These are phyloP conservation scores for Scaptomyza pallida DNA, from an alignment of 1,140 invertebrate genomes.

Conservation along the genomic window DNA sequence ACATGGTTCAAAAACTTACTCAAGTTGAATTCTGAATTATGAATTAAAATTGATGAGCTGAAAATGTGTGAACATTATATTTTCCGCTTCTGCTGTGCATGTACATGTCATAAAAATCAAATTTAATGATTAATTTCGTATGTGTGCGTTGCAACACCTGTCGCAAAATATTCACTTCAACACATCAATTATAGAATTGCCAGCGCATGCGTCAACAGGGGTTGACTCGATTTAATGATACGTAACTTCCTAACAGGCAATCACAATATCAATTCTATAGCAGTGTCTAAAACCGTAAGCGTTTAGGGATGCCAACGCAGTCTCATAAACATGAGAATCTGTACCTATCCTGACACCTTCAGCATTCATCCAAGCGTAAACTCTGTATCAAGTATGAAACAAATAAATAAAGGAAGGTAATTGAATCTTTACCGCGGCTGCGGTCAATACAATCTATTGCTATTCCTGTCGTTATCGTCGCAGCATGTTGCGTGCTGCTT, in stretches of 20 bases:
- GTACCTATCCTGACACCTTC: slow-evolving; percentile 44
- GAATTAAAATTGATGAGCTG: slow-evolving; percentile 77
- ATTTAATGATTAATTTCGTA: slow-evolving; percentile 10
- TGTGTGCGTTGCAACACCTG: slow-evolving; percentile 53
- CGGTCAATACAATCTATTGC: slow-evolving; percentile 39
- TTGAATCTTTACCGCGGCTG: slow-evolving; percentile 18
- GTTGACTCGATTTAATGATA: slow-evolving; percentile 56
- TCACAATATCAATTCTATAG: slow-evolving; percentile 49
- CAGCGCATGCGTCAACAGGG: slow-evolving; percentile 33
- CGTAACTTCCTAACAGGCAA: slow-evolving; percentile 61
- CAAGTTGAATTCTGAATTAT: slow-evolving; percentile 73
- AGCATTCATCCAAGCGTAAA: slow-evolving; percentile 42
- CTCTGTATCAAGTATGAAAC: slow-evolving; percentile 32
- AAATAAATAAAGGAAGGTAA: slow-evolving; percentile 6
- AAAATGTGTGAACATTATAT: slow-evolving; percentile 79
- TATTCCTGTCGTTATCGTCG: slow-evolving; percentile 52
- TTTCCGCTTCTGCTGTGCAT: slow-evolving; percentile 58
- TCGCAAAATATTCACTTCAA: slow-evolving; percentile 49
- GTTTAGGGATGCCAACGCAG: slow-evolving; percentile 31
- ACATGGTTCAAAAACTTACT: slow-evolving; percentile 32
- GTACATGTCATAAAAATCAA: slow-evolving; percentile 32
- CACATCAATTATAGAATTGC: slow-evolving; percentile 65
- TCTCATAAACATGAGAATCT: slow-evolving; percentile 62
- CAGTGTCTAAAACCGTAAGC: slow-evolving; percentile 8
- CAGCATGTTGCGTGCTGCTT: slow-evolving; percentile 54